A percentile compares a stretch with the other conserved stretches of the same genome.
phyloP scores from a whole-genome alignment of 2,797 vertebrate genomes.

The Pangasius larnaudii region DNA sequence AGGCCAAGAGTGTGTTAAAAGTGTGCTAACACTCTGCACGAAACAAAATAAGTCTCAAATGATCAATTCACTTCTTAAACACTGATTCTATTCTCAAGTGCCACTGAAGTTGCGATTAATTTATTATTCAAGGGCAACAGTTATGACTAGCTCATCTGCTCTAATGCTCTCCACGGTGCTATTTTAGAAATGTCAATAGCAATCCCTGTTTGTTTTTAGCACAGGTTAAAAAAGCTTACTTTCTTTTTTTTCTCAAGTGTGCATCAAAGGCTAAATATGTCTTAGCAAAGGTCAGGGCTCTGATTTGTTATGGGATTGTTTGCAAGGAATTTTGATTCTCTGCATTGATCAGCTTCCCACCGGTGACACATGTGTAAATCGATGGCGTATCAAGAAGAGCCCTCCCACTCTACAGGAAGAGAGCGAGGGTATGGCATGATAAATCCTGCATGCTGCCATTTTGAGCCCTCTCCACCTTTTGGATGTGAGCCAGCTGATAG shows the following conservation, averaged over 20 bases:
- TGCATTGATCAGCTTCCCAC: constrained; percentile 81
- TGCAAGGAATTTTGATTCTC: constrained; percentile 77
- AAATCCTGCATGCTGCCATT: constrained; percentile 67
- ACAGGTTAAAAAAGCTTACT: constrained; percentile 54
- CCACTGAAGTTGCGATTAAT: constrained; percentile 20
- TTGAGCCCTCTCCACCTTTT: constrained; percentile 55
- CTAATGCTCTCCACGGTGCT: constrained; percentile 5
- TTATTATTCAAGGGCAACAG: constrained; percentile 29
- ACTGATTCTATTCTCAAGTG: constrained; percentile 11
- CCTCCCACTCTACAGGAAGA: constrained; percentile 65
- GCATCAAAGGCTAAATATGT: constrained; percentile 78
- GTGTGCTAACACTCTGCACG: constrained; percentile 39
- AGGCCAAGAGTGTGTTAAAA: constrained; percentile 42
- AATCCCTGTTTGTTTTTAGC: constrained; percentile 28
- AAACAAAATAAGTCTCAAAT: constrained; percentile 33
- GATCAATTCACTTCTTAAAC: constrained; percentile 33
- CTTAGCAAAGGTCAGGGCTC: constrained; percentile 74
- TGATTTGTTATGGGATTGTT: constrained; percentile 79
- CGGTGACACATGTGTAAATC: constrained; percentile 79
- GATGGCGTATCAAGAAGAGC: constrained; percentile 77
- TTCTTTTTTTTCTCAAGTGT: constrained; percentile 70
- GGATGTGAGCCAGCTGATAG: constrained; percentile 74
- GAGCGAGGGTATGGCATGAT: constrained; percentile 64
- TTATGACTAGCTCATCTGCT: constrained; percentile 28
- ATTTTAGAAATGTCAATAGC: constrained; percentile 22